Evolutionary conservation across 2,888 invertebrate species (phyloP).

Genomic region (Liodrosophila aerea): DNA sequence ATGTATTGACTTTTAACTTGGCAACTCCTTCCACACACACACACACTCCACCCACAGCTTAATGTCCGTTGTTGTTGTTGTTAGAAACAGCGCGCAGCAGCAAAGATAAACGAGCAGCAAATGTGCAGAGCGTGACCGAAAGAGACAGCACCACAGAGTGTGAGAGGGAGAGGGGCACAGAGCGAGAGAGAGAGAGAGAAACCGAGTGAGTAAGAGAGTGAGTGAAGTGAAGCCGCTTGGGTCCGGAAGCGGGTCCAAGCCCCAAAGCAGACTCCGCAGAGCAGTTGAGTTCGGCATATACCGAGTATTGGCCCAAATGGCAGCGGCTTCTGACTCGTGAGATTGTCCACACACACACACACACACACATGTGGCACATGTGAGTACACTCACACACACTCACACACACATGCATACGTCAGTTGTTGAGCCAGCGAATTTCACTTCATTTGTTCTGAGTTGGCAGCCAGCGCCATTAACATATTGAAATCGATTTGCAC

Average conservation of each 20-base stretch:
- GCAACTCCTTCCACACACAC: conserved; percentile 43
- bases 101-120: conserved; percentile 46
- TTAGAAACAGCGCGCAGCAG: conserved; percentile 45
- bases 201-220: background rate
- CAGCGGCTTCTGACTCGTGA: conserved; percentile 46
- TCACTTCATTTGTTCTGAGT: conserved; percentile 64
- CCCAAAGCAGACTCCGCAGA: conserved; percentile 15
- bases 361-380: background rate
- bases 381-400: conserved; percentile 5
- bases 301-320: conserved; percentile 57
- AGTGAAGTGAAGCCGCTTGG: background rate
- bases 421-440: conserved; percentile 57
- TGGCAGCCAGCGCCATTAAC: conserved; percentile 62
- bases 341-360: conserved; percentile 46
- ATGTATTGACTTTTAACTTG: conserved; percentile 74
- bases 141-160: background rate
- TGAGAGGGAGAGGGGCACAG: background rate
- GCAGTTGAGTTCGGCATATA: conserved; percentile 37
- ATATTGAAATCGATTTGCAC: conserved; percentile 72
- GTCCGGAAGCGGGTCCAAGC: conserved; percentile 31
- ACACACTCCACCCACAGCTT: conserved; percentile 34
- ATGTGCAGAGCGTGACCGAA: conserved; percentile 10
- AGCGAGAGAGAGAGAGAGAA: background rate
- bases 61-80: conserved; percentile 33
- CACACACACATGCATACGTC: conserved; percentile 13